Percentiles rank a stretch among this genome's conserved stretches.
These are phyloP conservation scores for Austrolebias charrua DNA, from an alignment of 2,797 vertebrate species.

Conservation along the genomic window DNA sequence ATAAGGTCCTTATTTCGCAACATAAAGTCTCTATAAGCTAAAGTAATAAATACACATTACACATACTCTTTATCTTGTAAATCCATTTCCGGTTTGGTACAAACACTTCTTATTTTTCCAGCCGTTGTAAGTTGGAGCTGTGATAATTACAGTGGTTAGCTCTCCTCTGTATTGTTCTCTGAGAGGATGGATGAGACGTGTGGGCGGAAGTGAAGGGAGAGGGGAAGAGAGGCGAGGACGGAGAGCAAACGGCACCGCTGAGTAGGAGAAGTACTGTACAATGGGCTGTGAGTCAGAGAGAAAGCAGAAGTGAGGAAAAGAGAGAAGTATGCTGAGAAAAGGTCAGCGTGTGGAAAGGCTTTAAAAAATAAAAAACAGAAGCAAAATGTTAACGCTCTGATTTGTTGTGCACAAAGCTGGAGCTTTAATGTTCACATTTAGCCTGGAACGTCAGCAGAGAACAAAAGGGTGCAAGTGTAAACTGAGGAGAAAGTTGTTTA, in stretches of 20 bases:
- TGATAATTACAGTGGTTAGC: slow-evolving; percentile 54
- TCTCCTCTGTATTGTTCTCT: slow-evolving; percentile 54
- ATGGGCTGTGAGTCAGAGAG: slow-evolving; percentile 62
- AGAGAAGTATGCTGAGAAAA: slow-evolving; percentile 57
- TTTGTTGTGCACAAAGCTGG: slow-evolving; percentile 17
- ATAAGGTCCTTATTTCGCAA: slow-evolving; percentile 19
- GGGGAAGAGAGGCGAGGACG: slow-evolving; percentile 51
- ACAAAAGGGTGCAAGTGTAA: slow-evolving; percentile 21
- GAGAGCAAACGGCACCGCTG: slow-evolving; percentile 48
- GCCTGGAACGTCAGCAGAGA: slow-evolving; percentile 20
- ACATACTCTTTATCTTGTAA: slow-evolving; percentile 3
- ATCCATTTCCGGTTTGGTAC: slow-evolving; percentile 17
- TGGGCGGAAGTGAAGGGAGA: slow-evolving; percentile 63
- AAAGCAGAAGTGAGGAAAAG: slow-evolving; percentile 34
- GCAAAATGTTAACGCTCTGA: slow-evolving; percentile 46
- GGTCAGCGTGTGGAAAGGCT: slow-evolving; percentile 48
- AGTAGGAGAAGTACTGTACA: slow-evolving; percentile 63
- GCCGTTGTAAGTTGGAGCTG: slow-evolving; percentile 25
- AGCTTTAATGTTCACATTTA: slow-evolving; percentile 46
- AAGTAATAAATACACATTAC: slow-evolving; percentile 22
- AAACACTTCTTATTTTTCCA: slow-evolving; percentile 10
- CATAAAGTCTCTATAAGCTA: slow-evolving; percentile 31
- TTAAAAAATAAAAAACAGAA: slow-evolving; percentile 25
- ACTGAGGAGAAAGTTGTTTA: not conserved
- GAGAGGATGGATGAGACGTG: slow-evolving; percentile 66